These are phyloP conservation scores for Polydrusus pterygomalis DNA, from an alignment of 2,888 invertebrate genomes.

Conservation along the genomic window DNA sequence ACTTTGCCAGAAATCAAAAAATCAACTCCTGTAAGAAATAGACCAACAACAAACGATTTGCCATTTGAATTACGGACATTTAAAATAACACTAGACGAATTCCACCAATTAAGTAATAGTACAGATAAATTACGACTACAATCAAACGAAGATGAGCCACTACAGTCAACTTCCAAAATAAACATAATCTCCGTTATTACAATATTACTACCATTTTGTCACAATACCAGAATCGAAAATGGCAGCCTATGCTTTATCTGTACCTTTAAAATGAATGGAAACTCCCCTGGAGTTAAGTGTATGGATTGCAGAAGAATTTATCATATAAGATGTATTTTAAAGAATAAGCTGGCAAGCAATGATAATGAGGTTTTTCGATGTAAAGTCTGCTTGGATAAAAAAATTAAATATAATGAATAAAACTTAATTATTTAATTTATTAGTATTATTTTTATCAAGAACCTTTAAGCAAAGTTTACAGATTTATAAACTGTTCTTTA, in stretches of 20 bases:
- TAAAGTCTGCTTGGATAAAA: neutral
- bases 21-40: neutral
- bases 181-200: too few relatives aligned
- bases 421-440: neutral
- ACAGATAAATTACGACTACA: neutral
- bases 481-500: neutral
- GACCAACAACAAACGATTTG: neutral
- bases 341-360: neutral
- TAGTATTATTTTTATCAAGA: neutral
- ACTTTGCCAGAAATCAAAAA: slow-evolving; percentile 1
- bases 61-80: neutral
- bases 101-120: neutral
- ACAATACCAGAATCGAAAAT: neutral
- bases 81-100: neutral
- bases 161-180: neutral
- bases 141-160: neutral
- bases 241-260: neutral
- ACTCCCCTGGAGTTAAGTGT: slow-evolving; percentile 1
- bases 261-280: neutral
- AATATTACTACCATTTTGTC: neutral
- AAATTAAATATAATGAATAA: neutral
- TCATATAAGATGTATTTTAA: neutral
- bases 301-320: neutral
- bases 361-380: neutral
- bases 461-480: neutral